A percentile compares a stretch with the other conserved stretches of the same genome.
Evolutionary conservation across 2,888 invertebrate species (phyloP).

Genomic region (Chymomyza procnemis): DNA sequence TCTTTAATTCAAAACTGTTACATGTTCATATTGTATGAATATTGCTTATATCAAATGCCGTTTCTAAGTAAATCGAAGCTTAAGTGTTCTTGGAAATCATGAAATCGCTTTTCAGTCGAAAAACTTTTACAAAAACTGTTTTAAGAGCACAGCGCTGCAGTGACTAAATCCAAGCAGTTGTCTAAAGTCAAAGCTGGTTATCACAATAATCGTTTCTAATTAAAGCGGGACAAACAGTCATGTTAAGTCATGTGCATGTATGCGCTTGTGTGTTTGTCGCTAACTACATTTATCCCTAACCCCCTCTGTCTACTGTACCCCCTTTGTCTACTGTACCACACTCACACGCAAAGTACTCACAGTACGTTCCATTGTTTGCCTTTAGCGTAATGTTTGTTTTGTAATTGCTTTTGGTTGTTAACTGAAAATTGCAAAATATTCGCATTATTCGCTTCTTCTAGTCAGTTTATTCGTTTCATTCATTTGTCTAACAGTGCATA

Average conservation of each 20-base stretch:
- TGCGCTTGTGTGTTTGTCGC: neutral
- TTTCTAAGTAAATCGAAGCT: neutral
- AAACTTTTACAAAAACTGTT: neutral
- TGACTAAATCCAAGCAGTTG: neutral
- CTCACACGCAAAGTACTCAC: neutral
- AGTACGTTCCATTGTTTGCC: conserved; percentile 41
- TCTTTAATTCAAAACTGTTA: too few species aligned
- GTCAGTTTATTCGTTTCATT: conserved; percentile 3
- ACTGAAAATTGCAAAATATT: conserved; percentile 67
- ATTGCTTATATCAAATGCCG: too few species aligned
- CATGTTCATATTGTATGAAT: neutral
- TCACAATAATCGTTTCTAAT: neutral
- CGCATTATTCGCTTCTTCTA: conserved; percentile 26
- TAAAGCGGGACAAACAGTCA: neutral
- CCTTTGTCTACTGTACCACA: too few species aligned
- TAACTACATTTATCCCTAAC: neutral
- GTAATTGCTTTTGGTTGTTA: conserved; percentile 69
- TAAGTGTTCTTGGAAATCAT: neutral
- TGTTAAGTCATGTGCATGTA: neutral
- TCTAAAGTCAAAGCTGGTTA: neutral
- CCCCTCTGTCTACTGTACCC: too few species aligned
- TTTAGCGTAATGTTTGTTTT: conserved; percentile 60
- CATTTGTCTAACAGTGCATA: conserved; percentile 62
- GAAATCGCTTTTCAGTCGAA: neutral
- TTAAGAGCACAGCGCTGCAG: neutral